A percentile compares a stretch with the other conserved stretches of the same genome.
phyloP scores from a whole-genome alignment of 2,113 vertebrate species.

The Elaphurus davidianus region DNA sequence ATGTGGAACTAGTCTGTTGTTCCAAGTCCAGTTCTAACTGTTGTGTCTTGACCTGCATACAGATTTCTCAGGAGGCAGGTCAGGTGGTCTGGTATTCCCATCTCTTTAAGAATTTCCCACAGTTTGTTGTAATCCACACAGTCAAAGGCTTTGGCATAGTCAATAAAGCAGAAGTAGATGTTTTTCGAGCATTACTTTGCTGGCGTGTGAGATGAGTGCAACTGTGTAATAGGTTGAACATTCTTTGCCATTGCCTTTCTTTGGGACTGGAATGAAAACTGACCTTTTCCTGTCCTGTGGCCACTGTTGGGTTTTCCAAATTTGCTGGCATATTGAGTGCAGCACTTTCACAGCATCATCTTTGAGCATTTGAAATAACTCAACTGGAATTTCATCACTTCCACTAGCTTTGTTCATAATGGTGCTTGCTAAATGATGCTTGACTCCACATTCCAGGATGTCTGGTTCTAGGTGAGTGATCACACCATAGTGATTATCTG shows the following conservation, averaged over 20 bases:
- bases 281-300: neutral
- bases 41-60: neutral
- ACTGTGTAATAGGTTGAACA: rapidly evolving
- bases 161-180: neutral
- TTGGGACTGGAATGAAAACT: neutral
- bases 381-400: neutral
- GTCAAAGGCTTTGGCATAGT: neutral
- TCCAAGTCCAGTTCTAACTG: neutral
- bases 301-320: neutral
- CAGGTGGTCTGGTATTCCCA: neutral
- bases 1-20: neutral
- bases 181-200: neutral
- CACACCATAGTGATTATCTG: neutral
- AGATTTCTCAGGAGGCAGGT: neutral
- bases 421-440: neutral
- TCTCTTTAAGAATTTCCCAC: neutral
- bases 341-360: neutral
- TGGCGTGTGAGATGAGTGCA: neutral
- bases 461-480: neutral
- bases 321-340: neutral
- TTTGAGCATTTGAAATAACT: neutral
- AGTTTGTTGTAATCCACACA: neutral
- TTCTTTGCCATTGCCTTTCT: neutral
- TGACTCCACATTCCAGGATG: neutral
- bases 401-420: neutral